Evolutionary conservation across 2,797 vertebrate genomes (phyloP).

Genomic region (Chelon labrosus): DNA sequence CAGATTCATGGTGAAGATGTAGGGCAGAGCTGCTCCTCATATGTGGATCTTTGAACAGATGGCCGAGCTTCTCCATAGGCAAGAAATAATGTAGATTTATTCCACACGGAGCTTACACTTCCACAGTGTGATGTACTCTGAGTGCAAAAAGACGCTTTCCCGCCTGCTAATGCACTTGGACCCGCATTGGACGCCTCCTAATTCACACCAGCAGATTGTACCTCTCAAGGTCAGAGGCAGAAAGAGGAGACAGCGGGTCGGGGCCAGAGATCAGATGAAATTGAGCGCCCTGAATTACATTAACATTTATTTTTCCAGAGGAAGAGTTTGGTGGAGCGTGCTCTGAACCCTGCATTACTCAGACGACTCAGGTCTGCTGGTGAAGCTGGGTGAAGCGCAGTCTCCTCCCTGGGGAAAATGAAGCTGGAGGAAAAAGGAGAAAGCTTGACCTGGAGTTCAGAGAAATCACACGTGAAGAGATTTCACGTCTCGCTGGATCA

Average conservation of each 20-base stretch:
- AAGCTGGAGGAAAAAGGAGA: slow-evolving; percentile 1
- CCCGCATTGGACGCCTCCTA: slow-evolving; percentile 16
- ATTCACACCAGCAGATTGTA: slow-evolving; percentile 22
- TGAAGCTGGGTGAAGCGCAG: background rate
- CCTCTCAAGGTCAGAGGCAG: background rate
- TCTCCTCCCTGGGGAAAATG: background rate
- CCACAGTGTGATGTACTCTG: background rate
- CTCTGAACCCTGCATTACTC: slow-evolving; percentile 15
- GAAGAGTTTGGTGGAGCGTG: background rate
- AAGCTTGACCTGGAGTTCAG: background rate
- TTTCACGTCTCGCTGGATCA: slow-evolving; percentile 14
- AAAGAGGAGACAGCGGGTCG: background rate
- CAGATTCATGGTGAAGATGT: background rate
- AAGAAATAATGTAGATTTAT: slow-evolving; percentile 22
- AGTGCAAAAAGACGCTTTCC: slow-evolving; percentile 11
- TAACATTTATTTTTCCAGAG: slow-evolving; percentile 18
- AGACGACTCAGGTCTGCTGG: too few species aligned
- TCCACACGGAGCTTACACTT: slow-evolving; percentile 23
- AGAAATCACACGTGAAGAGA: slow-evolving; percentile 14
- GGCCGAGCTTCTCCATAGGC: slow-evolving; percentile 1
- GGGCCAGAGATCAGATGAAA: slow-evolving; percentile 16
- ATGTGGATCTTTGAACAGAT: slow-evolving; percentile 20
- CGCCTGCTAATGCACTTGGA: slow-evolving; percentile 26
- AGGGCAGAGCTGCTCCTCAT: background rate
- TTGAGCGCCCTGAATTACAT: slow-evolving; percentile 24